Conservation (phyloP, 2,113 vertebrate species). For the Dunckerocampus dactyliophorus region DNA sequence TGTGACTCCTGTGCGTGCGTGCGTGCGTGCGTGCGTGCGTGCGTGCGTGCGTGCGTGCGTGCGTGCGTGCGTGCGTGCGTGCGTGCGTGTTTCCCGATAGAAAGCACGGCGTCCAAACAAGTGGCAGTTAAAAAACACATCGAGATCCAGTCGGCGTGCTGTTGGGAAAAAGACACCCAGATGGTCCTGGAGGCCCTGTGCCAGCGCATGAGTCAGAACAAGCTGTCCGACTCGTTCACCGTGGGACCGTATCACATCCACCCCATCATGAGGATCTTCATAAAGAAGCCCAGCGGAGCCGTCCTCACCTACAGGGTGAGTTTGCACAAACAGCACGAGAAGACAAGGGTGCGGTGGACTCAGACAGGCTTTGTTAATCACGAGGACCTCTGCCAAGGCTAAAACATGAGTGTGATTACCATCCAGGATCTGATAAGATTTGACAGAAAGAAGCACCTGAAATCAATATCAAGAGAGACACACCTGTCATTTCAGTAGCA, state of each 20-base stretch:
- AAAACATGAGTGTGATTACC: too few species aligned
- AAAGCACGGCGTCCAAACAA: not conserved
- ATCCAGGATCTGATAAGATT: too few species aligned
- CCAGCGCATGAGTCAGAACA: constrained; percentile 66
- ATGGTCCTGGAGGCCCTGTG: constrained; percentile 77
- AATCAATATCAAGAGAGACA: too few species aligned
- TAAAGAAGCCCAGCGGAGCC: constrained; percentile 66
- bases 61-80: too few species aligned
- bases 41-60: too few species aligned
- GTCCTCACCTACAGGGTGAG: constrained; percentile 81
- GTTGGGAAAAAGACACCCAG: constrained; percentile 78
- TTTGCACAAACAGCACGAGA: not conserved
- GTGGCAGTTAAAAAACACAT: constrained; percentile 74
- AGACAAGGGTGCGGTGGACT: not conserved
- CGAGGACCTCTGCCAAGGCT: too few species aligned
- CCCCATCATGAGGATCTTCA: constrained; percentile 73
- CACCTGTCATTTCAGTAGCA: too few species aligned
- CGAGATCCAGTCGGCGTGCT: constrained; percentile 86
- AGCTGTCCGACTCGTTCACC: constrained; percentile 67
- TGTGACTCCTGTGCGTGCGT: not conserved
- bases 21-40: too few species aligned
- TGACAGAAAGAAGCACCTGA: too few species aligned
- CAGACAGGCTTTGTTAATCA: too few species aligned
- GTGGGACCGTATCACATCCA: constrained; percentile 81
- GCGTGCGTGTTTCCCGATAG: not conserved